Base-by-base conservation (phyloP, 2,797 vertebrate species). In the Cuculus canorus region DNA sequence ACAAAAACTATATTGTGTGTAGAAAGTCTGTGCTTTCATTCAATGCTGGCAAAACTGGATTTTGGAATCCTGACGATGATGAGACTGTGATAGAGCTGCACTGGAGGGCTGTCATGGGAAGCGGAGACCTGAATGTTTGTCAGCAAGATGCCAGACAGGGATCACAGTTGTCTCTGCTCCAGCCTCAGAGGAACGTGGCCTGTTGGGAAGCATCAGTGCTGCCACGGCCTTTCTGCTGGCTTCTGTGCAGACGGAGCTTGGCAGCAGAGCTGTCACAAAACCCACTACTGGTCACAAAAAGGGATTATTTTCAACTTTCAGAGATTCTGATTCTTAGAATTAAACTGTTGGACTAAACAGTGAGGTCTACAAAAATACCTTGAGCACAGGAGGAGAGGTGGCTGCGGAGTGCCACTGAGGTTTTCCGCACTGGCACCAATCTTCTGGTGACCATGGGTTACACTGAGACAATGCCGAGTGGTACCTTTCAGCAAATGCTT, bases 381-480 rank as follows among this genome's bases (percentile, higher is more conserved):
- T 19, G 21, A 43, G 70, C 27, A 9, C 53, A 19, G 68, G n/a
- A 35, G 76, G n/a, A 41, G 60, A 3, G 60, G 52, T 2, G 56
- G 39, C 41, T 39, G 1, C 17, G 5, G 60, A 43, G 30, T 45
- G 71, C 28, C 5, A 1, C 39, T 1, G 63, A 3, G 68, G 32
- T 4, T 48, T 48, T 52, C 43, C 59, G 33, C 41, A 78, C 87
- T 5, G 64, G 66, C 24, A 48, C 17, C 82, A n/a, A 6, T n/a
- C 71, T 35, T 2, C 72, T 3, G n/a, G 45, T 32, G 76, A 22
- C 45, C 3, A 0, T 11, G 16, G 66, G 33, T 72, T 18, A 52
- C 30, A 5, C 28, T 0, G 1, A 35, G 10, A 12, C 2, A 7
- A 5, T 13, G 7, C 16, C 3, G n/a, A 41, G 22, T 2, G 23